These are phyloP conservation scores for Myotis myotis DNA, from an alignment of 2,797 vertebrate species.

Conservation along the genomic window DNA sequence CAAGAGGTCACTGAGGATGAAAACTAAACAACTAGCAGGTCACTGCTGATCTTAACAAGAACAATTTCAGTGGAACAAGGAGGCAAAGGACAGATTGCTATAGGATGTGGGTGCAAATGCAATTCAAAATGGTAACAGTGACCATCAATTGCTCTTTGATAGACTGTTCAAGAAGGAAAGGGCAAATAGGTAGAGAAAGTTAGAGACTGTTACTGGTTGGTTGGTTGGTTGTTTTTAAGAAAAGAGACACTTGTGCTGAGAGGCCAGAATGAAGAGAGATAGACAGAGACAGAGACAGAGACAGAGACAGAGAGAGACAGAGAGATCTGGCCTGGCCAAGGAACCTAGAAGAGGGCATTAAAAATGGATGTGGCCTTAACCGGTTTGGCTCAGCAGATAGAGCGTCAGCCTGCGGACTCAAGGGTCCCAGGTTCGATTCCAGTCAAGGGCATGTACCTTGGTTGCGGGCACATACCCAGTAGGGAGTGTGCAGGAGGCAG, in stretches of 20 bases:
- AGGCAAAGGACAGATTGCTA: not conserved
- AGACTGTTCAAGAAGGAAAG: not conserved
- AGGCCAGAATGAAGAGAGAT: not conserved
- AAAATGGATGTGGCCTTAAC: not conserved
- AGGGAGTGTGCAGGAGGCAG: too few relatives aligned
- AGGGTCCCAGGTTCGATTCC: too few relatives aligned
- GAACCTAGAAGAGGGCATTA: not conserved
- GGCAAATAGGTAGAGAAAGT: not conserved
- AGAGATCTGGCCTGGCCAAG: not conserved
- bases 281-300: not conserved
- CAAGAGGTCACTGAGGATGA: not conserved
- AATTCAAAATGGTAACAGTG: not conserved
- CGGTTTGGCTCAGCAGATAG: too few relatives aligned
- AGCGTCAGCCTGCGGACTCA: too few relatives aligned
- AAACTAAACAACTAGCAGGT: not conserved
- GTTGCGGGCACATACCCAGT: too few relatives aligned
- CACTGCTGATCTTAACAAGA: not conserved
- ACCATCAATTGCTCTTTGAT: not conserved
- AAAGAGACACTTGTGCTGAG: not conserved
- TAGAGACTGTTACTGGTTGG: not conserved
- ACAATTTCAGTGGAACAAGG: not conserved
- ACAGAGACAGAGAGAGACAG: not conserved
- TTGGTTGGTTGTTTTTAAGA: not conserved
- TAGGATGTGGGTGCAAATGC: not conserved
- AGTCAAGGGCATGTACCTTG: too few relatives aligned